Evolutionary conservation across 2,888 invertebrate genomes (phyloP).

Genomic region (Heliconius ethilla): DNA sequence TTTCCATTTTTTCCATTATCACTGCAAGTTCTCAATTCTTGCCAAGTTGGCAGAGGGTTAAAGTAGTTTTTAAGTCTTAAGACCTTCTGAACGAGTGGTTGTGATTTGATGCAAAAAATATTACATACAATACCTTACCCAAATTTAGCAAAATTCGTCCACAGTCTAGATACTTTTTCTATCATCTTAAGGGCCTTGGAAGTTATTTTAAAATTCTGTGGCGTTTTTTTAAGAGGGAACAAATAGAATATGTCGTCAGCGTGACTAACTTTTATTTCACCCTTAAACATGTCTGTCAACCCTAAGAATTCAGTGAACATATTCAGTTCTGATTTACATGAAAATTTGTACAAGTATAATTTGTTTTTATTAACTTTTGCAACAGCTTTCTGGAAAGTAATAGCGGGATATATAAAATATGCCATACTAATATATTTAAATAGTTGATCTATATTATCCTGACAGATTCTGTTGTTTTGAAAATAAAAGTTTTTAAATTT

Average conservation of each 20-base stretch:
- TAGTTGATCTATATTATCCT: constrained; percentile 58
- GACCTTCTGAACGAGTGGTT: not conserved
- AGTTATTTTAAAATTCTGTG: constrained; percentile 49
- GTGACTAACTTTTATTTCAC: constrained; percentile 33
- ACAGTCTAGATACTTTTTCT: constrained; percentile 57
- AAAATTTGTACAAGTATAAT: constrained; percentile 61
- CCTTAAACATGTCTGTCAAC: constrained; percentile 29
- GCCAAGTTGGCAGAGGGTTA: no score
- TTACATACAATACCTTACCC: constrained; percentile 54
- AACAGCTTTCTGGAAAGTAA: constrained; percentile 50
- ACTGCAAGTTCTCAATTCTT: no score
- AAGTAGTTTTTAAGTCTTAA: not conserved
- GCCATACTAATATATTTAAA: constrained; percentile 24
- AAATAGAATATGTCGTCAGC: constrained; percentile 46
- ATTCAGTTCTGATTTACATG: constrained; percentile 60
- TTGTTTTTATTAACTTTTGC: constrained; percentile 50
- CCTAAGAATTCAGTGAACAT: constrained; percentile 46
- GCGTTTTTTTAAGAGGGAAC: constrained; percentile 46
- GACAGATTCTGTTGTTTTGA: constrained; percentile 47
- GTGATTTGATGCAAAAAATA: not conserved
- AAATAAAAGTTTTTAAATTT: constrained; percentile 46
- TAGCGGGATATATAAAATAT: constrained; percentile 33
- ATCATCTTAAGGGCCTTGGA: constrained; percentile 56
- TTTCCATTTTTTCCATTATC: no score
- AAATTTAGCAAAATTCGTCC: constrained; percentile 69